Evolutionary conservation across 2,888 invertebrate species (phyloP), one percentile per base, ranked within the genome.

Genomic region (Dicyrtomina minuta): DNA sequence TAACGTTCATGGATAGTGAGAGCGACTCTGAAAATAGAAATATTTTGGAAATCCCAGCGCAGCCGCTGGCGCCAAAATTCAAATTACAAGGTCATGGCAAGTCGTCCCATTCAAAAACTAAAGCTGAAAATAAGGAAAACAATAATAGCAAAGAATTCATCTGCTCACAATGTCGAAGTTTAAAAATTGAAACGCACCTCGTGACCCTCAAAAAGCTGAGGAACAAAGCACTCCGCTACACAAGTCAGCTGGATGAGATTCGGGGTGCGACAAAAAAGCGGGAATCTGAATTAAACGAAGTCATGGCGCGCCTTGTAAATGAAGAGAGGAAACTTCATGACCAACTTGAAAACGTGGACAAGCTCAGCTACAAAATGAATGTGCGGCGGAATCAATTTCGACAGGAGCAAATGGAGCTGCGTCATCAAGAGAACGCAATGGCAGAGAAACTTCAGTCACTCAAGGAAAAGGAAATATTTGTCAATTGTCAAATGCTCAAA

Each of bases 401-500:
- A 6, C 56, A 66, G 12, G 66, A 66, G 6, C 66, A 66, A 17
- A 24, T 66, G 15, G 12, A 24, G 2, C 22, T 66, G 3, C 66
- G 44, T 27, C 56, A 58, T 26, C 58, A 66, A n/a, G 66, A 66
- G 43, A 66, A 39, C 26, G 17, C 24, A 4, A 66, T 66, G 58
- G 58, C 46, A 17, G 43, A 66, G 26, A 43, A 44, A 43, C 66
- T 66, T 2, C 66, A 66, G 27, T 26, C 66, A 20, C 66, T 66
- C 27, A 66, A 66, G 44, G 66, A 66, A 17, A 66, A 66, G 26
- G 66, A 66, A 24, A 66, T 66, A 12, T 66, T 33, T 43, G 44
- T 66, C 24, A 66, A 66, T 44, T 66, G 58, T 56, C 66, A 66
- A 46, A 56, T 56, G 58, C 43, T 66, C 26, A 66, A 66, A 33